phyloP scores from a whole-genome alignment of 2,888 invertebrate genomes.

The Rotaria macrura region DNA sequence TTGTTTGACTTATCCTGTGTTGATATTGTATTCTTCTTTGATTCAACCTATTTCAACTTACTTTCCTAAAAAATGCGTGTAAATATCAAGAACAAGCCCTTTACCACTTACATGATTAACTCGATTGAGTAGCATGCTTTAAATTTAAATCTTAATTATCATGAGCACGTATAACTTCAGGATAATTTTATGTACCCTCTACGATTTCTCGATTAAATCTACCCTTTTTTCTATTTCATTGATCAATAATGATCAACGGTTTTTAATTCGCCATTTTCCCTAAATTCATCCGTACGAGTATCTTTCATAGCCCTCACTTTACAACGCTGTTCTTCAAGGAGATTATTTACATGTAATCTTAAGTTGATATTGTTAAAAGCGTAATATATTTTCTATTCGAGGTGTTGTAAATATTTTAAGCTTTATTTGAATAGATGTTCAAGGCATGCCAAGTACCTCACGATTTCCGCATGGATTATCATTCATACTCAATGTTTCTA shows the following conservation, averaged over 20 bases:
- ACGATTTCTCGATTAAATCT: neutral
- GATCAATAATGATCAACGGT: neutral
- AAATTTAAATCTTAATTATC: neutral
- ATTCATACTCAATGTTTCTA: too few species aligned
- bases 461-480: too few species aligned
- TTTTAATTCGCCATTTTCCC: neutral
- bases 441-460: too few species aligned
- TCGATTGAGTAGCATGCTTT: neutral
- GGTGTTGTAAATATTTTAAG: too few species aligned
- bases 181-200: neutral
- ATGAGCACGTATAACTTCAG: neutral
- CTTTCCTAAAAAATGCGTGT: neutral
- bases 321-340: neutral
- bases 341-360: too few species aligned
- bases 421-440: too few species aligned
- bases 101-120: neutral
- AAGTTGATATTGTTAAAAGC: too few species aligned
- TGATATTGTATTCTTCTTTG: too few species aligned
- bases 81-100: conserved; percentile 6
- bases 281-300: neutral
- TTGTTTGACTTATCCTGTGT: too few species aligned
- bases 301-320: neutral
- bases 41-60: neutral
- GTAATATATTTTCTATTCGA: too few species aligned
- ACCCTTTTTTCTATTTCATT: neutral